Evolutionary conservation across 1,140 invertebrate genomes (phyloP).

Genomic region (Camponotus vicinus): DNA sequence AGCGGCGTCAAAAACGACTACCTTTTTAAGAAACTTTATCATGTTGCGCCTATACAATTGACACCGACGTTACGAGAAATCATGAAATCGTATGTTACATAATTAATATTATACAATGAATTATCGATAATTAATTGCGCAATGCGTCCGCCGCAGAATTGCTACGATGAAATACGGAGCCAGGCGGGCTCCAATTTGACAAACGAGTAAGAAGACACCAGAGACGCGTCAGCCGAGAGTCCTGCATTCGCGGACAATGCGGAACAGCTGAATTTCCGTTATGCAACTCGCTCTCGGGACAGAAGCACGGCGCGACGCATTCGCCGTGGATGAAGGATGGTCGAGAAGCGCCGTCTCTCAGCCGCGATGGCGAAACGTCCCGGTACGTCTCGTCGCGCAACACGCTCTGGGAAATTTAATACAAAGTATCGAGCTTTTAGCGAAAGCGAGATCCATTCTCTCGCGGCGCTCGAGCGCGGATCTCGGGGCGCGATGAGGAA

Average conservation of each 20-base stretch:
- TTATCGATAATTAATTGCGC: constrained; percentile 6
- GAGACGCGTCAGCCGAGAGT: constrained; percentile 4
- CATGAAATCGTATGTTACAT: not conserved
- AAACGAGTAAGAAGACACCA: constrained; percentile 34
- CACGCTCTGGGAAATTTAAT: constrained; percentile 66
- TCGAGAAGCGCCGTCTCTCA: constrained; percentile 49
- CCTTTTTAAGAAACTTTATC: not conserved
- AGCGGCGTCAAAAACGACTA: constrained; percentile 12
- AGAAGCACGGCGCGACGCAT: constrained; percentile 22
- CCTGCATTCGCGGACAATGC: constrained; percentile 54
- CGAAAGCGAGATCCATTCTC: constrained; percentile 63
- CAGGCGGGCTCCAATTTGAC: constrained; percentile 10
- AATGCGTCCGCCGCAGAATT: not conserved
- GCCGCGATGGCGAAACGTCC: not conserved
- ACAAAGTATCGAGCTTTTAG: constrained; percentile 42
- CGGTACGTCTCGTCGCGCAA: constrained; percentile 22
- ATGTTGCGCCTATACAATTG: too few relatives aligned
- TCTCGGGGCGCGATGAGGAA: constrained; percentile 26
- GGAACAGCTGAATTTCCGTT: constrained; percentile 67
- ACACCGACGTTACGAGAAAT: not conserved
- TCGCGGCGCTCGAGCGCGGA: constrained; percentile 11
- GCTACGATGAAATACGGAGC: not conserved
- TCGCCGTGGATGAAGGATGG: constrained; percentile 63
- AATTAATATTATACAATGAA: not conserved
- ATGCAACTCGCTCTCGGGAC: constrained; percentile 51